phyloP scores from a whole-genome alignment of 1,140 invertebrate species.

The Onthophagus taurus region DNA sequence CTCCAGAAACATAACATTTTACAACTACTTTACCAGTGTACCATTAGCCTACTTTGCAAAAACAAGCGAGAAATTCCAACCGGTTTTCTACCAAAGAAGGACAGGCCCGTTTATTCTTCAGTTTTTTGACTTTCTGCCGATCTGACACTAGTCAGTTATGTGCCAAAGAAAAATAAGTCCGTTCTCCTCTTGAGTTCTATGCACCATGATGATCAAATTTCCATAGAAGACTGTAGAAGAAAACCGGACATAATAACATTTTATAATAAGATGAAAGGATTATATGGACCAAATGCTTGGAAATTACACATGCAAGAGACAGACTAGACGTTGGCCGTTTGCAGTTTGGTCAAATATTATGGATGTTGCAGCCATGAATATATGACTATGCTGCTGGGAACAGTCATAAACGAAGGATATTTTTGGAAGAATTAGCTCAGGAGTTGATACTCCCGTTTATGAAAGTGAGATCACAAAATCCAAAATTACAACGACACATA shows the following conservation, averaged over 20 bases:
- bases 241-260: neutral
- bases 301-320: neutral
- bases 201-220: neutral
- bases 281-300: neutral
- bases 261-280: constrained; percentile 1
- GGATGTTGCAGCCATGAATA: neutral
- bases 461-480: no score
- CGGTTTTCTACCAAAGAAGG: no score
- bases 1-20: no score
- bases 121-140: no score
- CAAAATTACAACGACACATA: no score
- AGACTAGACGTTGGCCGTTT: neutral
- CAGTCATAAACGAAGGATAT: neutral
- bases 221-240: neutral
- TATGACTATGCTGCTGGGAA: neutral
- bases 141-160: no score
- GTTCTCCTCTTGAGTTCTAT: neutral
- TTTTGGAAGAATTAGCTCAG: constrained; percentile 1
- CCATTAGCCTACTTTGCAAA: no score
- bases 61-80: no score
- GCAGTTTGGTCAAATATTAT: neutral
- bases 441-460: no score
- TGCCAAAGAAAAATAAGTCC: constrained; percentile 1
- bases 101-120: no score
- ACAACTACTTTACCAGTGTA: no score